Evolutionary conservation across 1,140 invertebrate genomes (phyloP).

Genomic region (Bombus terrestris): DNA sequence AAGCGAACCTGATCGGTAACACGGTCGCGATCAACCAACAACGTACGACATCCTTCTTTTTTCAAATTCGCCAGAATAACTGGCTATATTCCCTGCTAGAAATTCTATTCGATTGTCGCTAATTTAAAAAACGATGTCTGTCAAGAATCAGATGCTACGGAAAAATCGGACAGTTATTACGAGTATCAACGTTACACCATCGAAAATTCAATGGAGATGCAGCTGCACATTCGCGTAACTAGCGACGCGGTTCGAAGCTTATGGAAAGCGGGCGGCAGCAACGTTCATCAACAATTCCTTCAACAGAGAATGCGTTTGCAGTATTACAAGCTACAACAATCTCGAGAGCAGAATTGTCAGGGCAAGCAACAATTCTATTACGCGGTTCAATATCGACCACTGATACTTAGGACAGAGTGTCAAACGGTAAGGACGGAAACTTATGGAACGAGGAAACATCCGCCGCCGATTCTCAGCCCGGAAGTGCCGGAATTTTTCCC

Average conservation of each 20-base stretch:
- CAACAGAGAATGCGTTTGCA: conserved; percentile 38
- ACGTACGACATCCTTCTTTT: not conserved
- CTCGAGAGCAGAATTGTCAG: conserved; percentile 28
- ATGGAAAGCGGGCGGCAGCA: conserved; percentile 59
- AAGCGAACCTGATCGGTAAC: conserved; percentile 14
- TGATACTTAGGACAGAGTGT: conserved; percentile 52
- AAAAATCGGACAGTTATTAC: conserved; percentile 10
- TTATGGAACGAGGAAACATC: conserved; percentile 18
- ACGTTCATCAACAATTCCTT: conserved; percentile 25
- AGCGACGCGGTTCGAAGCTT: conserved; percentile 67
- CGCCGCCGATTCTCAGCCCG: conserved; percentile 69
- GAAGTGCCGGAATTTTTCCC: conserved; percentile 80
- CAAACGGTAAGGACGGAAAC: conserved; percentile 22
- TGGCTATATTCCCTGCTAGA: not conserved
- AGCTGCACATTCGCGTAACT: conserved; percentile 69
- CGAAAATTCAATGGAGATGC: conserved; percentile 69
- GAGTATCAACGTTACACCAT: conserved; percentile 68
- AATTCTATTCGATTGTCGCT: not conserved
- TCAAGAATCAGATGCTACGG: conserved; percentile 21
- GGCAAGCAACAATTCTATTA: conserved; percentile 56
- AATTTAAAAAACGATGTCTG: conserved; percentile 12
- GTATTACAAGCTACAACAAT: conserved; percentile 41
- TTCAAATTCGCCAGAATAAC: not conserved
- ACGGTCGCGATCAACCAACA: not conserved
- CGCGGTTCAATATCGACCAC: conserved; percentile 57